Percentiles rank a stretch among this genome's conserved stretches.
These are phyloP conservation scores for Pogoniulus pusillus DNA, from an alignment of 2,797 vertebrate species.

Conservation along the genomic window DNA sequence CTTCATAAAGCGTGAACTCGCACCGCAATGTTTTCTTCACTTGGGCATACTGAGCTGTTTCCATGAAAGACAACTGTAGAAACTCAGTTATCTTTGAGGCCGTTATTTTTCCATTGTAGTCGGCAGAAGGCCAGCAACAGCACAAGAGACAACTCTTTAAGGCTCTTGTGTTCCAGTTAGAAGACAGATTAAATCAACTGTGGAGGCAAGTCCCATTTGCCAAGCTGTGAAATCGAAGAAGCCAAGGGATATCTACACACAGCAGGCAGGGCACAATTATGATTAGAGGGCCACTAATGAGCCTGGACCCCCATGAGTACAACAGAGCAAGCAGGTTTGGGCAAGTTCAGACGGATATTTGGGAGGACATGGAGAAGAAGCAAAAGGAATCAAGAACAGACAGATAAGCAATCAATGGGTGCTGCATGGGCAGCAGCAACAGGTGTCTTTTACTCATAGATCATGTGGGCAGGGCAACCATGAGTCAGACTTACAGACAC, in stretches of 20 bases:
- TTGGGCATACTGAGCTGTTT: background rate
- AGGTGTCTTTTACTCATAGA: slow-evolving; percentile 21
- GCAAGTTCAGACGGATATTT: background rate
- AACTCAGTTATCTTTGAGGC: background rate
- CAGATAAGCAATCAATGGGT: background rate
- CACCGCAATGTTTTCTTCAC: rapidly evolving
- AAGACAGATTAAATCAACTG: background rate
- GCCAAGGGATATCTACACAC: background rate
- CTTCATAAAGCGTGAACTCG: background rate
- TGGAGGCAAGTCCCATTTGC: background rate
- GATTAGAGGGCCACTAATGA: background rate
- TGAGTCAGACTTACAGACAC: slow-evolving; percentile 40
- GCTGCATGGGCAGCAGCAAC: slow-evolving; percentile 2
- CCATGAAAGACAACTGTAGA: background rate
- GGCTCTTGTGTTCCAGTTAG: background rate
- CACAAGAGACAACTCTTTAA: background rate
- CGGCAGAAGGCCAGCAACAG: background rate
- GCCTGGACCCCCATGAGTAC: background rate
- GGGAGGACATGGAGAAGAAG: background rate
- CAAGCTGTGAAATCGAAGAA: background rate
- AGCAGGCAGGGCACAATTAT: background rate
- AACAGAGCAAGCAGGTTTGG: background rate
- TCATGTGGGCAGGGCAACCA: background rate
- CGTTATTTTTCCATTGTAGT: background rate
- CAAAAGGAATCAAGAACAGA: background rate